Conservation (phyloP, 2,113 vertebrate genomes). For the Hepsetus odoe region DNA sequence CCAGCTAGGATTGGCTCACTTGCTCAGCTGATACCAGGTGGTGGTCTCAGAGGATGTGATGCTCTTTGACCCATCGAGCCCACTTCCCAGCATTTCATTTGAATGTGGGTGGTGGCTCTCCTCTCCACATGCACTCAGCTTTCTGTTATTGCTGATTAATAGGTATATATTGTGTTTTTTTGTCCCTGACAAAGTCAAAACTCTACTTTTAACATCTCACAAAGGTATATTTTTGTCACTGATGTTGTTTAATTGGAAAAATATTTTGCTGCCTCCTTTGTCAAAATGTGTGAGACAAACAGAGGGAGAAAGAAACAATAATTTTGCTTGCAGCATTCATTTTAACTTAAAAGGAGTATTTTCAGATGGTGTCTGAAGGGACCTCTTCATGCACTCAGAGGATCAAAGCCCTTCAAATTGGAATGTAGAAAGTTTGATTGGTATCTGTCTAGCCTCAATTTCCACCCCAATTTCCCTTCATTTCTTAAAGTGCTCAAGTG, state of each 20-base stretch:
- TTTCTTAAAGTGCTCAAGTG: slow-evolving; percentile 10
- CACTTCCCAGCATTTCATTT: slow-evolving; percentile 12
- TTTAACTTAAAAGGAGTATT: background rate
- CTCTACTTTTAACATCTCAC: background rate
- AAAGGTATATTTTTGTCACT: background rate
- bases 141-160: slow-evolving; percentile 68
- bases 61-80: slow-evolving; percentile 33
- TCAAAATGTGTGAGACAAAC: background rate
- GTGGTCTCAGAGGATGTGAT: slow-evolving; percentile 38
- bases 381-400: background rate
- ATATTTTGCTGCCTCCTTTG: background rate
- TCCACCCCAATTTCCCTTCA: background rate
- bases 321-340: background rate
- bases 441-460: slow-evolving; percentile 9
- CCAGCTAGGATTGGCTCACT: slow-evolving; percentile 47
- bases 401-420: background rate
- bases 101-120: slow-evolving; percentile 48
- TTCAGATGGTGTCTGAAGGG: background rate
- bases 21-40: slow-evolving; percentile 39
- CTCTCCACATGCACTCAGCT: slow-evolving; percentile 59
- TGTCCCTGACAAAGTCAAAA: no score
- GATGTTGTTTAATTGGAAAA: background rate
- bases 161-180: slow-evolving; percentile 7
- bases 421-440: slow-evolving; percentile 7
- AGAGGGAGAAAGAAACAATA: background rate